Evolutionary conservation across 2,113 vertebrate species (phyloP), one percentile per base, ranked within the genome.

Genomic region (Vidua chalybeata): DNA sequence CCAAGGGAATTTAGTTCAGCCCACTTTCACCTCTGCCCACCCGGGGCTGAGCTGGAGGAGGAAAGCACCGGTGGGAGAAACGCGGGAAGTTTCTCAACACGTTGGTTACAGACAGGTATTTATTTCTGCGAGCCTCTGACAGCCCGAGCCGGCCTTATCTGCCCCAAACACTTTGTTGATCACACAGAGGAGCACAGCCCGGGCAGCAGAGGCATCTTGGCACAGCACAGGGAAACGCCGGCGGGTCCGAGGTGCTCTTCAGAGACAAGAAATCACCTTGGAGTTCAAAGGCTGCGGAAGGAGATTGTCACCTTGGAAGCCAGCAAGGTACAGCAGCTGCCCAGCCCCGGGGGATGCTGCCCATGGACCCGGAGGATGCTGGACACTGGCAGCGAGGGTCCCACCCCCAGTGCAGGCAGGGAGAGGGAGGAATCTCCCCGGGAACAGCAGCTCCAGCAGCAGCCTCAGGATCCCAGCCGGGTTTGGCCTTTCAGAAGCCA

Each of bases 251-350:
- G 35, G n/a, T 1, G 41, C 26, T 4, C 52, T 4, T 72, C 71
- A 2, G 64, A 77, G 87, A 94, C 86, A 45, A 79, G 94, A 75
- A 75, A 85, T 21, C 93, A 87, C 87, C 94, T 75, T 1, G 54
- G 66, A 91, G 93, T 75, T 87, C 93, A 80, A 80, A 87, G 87
- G 46, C 93, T 92, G 81, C 27, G 19, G 28, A 69, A 33, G 80
- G 56, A 75, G 93, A 94, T 76, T 89, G 93, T 92, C 95, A 94
- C 95, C 95, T 23, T 94, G 96, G 94, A 89, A 94, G 96, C 87
- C 76, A 21, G 87, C 31, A 0, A 21, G 68, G 21, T 45, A 11
- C 7, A 0, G 12, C 4, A 0, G 59, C 64, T 17, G 13, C 63
- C 74, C 64, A 1, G 23, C 64, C 79, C 15, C 0, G 22, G 26